phyloP scores from a whole-genome alignment of 2,113 vertebrate species.

The Varanus salvator region DNA sequence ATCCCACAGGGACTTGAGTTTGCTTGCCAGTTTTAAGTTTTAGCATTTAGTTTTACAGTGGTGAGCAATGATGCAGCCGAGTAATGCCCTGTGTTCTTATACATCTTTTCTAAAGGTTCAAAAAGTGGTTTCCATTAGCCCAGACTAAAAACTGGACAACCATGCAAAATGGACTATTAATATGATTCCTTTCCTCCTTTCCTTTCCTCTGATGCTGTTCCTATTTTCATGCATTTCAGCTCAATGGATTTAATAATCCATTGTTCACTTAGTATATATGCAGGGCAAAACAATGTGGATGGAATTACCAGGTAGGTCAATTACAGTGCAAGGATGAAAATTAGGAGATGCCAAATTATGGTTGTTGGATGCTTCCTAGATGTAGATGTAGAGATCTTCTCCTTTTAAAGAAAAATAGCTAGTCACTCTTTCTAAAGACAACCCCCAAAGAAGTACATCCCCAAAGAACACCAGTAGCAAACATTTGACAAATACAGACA shows the following conservation, averaged over 20 bases:
- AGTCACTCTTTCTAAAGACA: neutral
- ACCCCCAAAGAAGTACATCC: neutral
- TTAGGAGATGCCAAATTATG: neutral
- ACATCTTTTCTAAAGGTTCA: neutral
- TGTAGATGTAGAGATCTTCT: neutral
- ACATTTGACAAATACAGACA: neutral
- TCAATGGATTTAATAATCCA: conserved; percentile 49
- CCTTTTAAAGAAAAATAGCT: neutral
- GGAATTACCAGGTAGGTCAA: conserved; percentile 27
- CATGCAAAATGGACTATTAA: neutral
- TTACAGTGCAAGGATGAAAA: neutral
- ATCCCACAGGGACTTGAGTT: conserved; percentile 44
- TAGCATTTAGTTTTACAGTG: conserved; percentile 3
- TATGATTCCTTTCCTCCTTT: neutral
- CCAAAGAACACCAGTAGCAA: neutral
- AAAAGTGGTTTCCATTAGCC: neutral
- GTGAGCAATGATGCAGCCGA: neutral
- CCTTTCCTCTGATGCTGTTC: neutral
- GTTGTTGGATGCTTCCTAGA: neutral
- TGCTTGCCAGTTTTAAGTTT: conserved; percentile 52
- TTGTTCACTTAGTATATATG: conserved; percentile 13
- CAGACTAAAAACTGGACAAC: neutral
- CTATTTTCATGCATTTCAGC: conserved; percentile 38
- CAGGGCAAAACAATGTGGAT: conserved; percentile 39
- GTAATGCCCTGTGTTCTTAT: conserved; percentile 35